Percentiles rank a stretch among this genome's conserved stretches.
phyloP scores from a whole-genome alignment of 2,113 vertebrate genomes.

The Silurus meridionalis region DNA sequence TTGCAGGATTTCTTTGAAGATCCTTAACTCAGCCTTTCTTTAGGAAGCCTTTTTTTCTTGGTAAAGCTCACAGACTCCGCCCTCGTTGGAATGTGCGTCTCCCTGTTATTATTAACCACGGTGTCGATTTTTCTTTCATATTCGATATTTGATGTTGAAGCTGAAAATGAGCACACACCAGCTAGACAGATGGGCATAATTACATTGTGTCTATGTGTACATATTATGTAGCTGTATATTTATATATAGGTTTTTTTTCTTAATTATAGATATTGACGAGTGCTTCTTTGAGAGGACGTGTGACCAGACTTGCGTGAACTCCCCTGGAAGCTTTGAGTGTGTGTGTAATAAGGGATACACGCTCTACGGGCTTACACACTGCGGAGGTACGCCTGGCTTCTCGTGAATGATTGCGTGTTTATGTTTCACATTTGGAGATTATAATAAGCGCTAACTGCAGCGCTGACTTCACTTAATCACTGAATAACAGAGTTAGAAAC shows the following conservation, averaged over 20 bases:
- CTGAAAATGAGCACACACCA: constrained; percentile 2
- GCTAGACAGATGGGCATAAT: constrained; percentile 19
- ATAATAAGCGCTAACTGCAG: not conserved
- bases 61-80: constrained; percentile 43
- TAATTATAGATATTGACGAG: constrained; percentile 92
- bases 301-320: constrained; percentile 93
- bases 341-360: constrained; percentile 88
- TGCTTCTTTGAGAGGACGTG: constrained; percentile 95
- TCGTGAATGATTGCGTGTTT: constrained; percentile 14
- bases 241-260: constrained; percentile 31
- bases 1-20: constrained; percentile 63
- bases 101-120: constrained; percentile 44
- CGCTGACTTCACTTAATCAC: not conserved
- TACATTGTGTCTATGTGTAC: constrained; percentile 60
- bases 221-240: constrained; percentile 27
- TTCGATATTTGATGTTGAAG: constrained; percentile 27
- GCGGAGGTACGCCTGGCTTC: constrained; percentile 83
- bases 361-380: constrained; percentile 92
- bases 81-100: constrained; percentile 34
- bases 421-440: not conserved
- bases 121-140: constrained; percentile 17
- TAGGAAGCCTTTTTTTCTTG: constrained; percentile 35
- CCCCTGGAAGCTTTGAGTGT: constrained; percentile 88
- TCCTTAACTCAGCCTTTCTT: constrained; percentile 47
- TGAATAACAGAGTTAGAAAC: not conserved